A percentile compares a stretch with the other conserved stretches of the same genome.
Evolutionary conservation across 1,140 invertebrate genomes (phyloP).

Genomic region (Drosophila orosa): DNA sequence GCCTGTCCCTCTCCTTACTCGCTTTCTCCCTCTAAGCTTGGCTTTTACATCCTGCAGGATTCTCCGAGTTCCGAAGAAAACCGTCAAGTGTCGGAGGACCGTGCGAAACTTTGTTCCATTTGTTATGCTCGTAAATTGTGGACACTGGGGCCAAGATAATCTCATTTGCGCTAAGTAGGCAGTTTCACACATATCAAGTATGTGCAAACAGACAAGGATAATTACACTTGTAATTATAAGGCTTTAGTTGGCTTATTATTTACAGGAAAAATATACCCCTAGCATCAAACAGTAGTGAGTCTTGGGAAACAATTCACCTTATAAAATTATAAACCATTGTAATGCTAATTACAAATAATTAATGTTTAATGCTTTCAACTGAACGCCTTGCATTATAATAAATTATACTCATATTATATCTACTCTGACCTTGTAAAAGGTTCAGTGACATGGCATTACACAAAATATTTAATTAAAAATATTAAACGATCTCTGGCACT

Average conservation of each 20-base stretch:
- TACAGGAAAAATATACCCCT: not conserved
- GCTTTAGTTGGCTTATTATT: not conserved
- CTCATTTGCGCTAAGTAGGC: slow-evolving; percentile 61
- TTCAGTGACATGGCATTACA: slow-evolving; percentile 1
- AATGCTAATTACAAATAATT: not conserved
- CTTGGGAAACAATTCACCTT: too few relatives aligned
- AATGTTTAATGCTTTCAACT: not conserved
- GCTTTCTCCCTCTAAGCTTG: too few relatives aligned
- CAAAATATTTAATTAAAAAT: slow-evolving; percentile 1
- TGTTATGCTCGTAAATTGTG: slow-evolving; percentile 65
- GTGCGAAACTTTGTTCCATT: slow-evolving; percentile 63
- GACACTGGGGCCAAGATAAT: slow-evolving; percentile 53
- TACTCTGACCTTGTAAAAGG: not conserved
- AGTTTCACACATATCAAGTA: slow-evolving; percentile 28
- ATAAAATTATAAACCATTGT: too few relatives aligned
- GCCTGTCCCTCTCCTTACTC: not conserved
- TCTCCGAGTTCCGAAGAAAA: slow-evolving; percentile 7
- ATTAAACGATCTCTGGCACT: not conserved
- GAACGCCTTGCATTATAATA: too few relatives aligned
- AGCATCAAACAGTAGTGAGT: not conserved
- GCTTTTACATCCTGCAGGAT: slow-evolving; percentile 1
- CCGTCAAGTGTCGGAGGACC: not conserved
- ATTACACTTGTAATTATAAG: not conserved
- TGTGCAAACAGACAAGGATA: not conserved
- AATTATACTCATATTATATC: not conserved